These are phyloP conservation scores for Mionectes macconnelli DNA, from an alignment of 2,113 vertebrate genomes.

Conservation along the genomic window DNA sequence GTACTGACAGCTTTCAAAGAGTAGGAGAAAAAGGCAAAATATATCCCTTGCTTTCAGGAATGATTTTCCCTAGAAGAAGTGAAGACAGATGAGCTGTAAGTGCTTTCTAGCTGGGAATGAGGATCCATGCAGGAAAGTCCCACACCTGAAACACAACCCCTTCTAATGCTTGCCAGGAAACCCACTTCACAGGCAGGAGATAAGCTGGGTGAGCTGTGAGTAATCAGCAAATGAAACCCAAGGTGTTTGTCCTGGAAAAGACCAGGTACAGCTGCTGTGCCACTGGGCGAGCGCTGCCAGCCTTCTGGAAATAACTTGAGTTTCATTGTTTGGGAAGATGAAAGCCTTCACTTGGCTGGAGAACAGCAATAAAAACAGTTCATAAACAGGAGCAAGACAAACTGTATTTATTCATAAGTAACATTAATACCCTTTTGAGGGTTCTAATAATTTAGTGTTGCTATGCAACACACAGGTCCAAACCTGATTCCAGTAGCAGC, in stretches of 20 bases:
- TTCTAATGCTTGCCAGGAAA: neutral
- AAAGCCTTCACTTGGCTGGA: conserved; percentile 24
- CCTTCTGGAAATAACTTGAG: neutral
- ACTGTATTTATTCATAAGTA: neutral
- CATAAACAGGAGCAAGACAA: neutral
- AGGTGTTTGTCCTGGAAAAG: neutral
- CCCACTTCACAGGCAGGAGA: neutral
- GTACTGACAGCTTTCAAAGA: conserved; percentile 61
- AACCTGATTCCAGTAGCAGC: neutral
- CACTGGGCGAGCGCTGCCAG: neutral
- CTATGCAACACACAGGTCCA: conserved; percentile 1
- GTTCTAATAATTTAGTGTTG: conserved; percentile 19
- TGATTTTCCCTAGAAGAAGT: neutral
- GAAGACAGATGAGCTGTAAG: neutral
- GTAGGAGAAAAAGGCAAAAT: conserved; percentile 24
- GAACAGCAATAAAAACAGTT: neutral
- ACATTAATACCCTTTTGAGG: neutral
- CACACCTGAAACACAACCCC: neutral
- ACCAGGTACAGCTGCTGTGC: neutral
- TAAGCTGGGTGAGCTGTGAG: neutral
- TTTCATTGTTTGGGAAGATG: neutral
- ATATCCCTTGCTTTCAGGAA: neutral
- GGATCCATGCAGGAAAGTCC: neutral
- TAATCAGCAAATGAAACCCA: neutral
- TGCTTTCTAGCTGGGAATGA: neutral